Conservation (phyloP, 2,888 invertebrate species). For the Eupsilia transversa region DNA sequence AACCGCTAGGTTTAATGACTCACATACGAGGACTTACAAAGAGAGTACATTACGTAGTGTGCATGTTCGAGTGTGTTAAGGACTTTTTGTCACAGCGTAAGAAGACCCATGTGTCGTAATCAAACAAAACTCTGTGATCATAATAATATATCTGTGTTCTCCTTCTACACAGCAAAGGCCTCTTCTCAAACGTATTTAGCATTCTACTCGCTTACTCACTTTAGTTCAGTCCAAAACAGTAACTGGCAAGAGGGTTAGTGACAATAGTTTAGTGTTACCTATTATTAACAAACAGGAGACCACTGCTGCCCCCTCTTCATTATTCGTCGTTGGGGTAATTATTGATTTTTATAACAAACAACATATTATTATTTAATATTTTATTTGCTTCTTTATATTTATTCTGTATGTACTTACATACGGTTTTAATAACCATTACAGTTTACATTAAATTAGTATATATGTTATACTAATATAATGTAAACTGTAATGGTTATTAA, state of each 20-base stretch:
- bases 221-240: not conserved
- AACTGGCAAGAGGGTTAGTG: not conserved
- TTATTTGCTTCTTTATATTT: no score
- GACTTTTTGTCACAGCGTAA: constrained; percentile 3
- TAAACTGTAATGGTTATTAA: no score
- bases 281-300: not conserved
- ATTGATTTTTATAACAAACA: not conserved
- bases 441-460: not conserved
- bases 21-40: constrained; percentile 20
- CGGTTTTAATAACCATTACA: not conserved
- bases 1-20: constrained; percentile 40
- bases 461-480: no score
- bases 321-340: not conserved
- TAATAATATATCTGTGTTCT: no score
- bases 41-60: constrained; percentile 10
- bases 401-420: not conserved
- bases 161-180: no score
- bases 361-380: not conserved
- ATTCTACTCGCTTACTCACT: not conserved
- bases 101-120: not conserved
- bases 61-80: constrained; percentile 7
- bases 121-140: not conserved
- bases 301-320: not conserved
- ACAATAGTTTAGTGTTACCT: not conserved
- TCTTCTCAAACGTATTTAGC: not conserved